Conservation (phyloP, 1,140 invertebrate genomes). For the Popillia japonica region DNA sequence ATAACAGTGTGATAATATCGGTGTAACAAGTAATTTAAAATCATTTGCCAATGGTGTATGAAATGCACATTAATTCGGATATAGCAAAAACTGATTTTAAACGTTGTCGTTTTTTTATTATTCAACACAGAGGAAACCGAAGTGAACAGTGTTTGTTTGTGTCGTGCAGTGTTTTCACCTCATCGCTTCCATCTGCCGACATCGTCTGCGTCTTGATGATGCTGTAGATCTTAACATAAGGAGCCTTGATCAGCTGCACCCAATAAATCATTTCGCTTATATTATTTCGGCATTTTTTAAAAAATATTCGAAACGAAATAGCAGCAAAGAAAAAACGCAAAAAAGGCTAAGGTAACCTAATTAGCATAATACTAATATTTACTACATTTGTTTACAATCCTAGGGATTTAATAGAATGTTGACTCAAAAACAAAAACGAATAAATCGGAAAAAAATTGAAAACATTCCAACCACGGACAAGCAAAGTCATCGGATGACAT, state of each 20-base stretch:
- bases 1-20: not conserved
- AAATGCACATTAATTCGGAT: constrained; percentile 16
- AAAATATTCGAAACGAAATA: constrained; percentile 13
- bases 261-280: constrained; percentile 38
- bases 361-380: not conserved
- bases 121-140: constrained; percentile 29
- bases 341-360: not conserved
- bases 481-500: not conserved
- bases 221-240: constrained; percentile 93
- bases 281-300: not conserved
- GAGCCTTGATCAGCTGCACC: constrained; percentile 90
- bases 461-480: not conserved
- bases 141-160: constrained; percentile 32
- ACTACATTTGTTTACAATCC: not conserved
- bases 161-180: constrained; percentile 57
- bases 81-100: not conserved
- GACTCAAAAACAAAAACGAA: not conserved
- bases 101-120: not conserved
- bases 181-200: constrained; percentile 75
- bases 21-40: not conserved
- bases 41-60: constrained; percentile 20
- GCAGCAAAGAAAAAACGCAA: constrained; percentile 19
- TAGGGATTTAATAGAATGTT: constrained; percentile 27
- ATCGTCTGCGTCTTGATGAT: constrained; percentile 91
- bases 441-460: not conserved